Evolutionary conservation across 1,140 invertebrate genomes (phyloP).

Genomic region (Araneus ventricosus): DNA sequence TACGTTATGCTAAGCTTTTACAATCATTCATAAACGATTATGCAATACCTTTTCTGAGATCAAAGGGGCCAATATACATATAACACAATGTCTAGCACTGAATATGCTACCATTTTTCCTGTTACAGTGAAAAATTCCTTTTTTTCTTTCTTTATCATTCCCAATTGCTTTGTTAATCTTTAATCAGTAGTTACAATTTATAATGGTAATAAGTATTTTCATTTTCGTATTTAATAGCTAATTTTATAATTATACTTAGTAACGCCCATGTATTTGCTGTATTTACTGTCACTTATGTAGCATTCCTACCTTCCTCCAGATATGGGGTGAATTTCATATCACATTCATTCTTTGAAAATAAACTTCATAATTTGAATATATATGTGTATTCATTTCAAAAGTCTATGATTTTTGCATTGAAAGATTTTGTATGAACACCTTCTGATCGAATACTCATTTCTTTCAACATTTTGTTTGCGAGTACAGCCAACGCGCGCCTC

Average conservation of each 20-base stretch:
- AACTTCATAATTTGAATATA: not conserved
- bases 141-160: not conserved
- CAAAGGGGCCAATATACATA: no score
- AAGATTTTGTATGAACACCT: no score
- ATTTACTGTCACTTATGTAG: not conserved
- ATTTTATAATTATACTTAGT: not conserved
- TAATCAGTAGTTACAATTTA: not conserved
- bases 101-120: not conserved
- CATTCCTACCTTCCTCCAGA: not conserved
- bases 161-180: not conserved
- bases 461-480: no score
- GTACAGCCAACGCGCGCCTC: no score
- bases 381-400: not conserved
- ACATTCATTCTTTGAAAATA: not conserved
- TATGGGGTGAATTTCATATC: not conserved
- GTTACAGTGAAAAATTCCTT: not conserved
- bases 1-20: no score
- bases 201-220: not conserved
- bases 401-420: not conserved
- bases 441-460: no score
- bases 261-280: not conserved
- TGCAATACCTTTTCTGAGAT: no score
- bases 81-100: not conserved
- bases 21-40: no score
- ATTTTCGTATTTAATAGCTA: not conserved